phyloP scores from a whole-genome alignment of 37 sponge, comb jelly and placozoan genomes.

The Oscarella lobularis region DNA sequence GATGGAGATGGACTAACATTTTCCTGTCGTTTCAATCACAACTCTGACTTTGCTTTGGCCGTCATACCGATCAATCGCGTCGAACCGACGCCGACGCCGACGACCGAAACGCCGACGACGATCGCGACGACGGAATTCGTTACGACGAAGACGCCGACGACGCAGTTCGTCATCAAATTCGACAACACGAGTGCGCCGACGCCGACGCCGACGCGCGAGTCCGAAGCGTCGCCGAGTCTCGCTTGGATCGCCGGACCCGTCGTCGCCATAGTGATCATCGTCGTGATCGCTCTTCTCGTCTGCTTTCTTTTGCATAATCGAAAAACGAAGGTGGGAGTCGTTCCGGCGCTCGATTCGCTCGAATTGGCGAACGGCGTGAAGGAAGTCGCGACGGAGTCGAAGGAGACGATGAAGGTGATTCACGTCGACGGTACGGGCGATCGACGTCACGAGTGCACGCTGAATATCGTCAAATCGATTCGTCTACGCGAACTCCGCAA shows the following conservation, averaged over 20 bases:
- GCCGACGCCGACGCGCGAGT: not conserved
- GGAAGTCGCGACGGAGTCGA: not conserved
- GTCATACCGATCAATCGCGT: not conserved
- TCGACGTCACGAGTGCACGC: slow-evolving; percentile 22
- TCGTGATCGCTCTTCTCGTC: not conserved
- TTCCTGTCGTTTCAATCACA: too few relatives aligned
- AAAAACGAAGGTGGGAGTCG: not conserved
- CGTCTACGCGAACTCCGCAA: slow-evolving; percentile 57
- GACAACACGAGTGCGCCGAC: not conserved
- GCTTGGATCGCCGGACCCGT: not conserved
- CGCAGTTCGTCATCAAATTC: not conserved
- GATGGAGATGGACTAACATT: too few relatives aligned
- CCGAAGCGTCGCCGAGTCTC: not conserved
- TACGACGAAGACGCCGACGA: not conserved
- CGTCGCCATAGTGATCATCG: not conserved
- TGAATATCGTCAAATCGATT: slow-evolving; percentile 42
- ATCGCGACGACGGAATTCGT: not conserved
- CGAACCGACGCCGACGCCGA: not conserved
- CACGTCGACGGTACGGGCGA: slow-evolving; percentile 9
- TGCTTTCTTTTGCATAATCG: not conserved
- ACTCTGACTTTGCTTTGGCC: not conserved
- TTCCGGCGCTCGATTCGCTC: not conserved
- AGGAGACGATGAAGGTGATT: not conserved
- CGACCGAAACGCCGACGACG: not conserved
- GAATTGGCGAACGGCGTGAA: not conserved